Conservation (phyloP, 2,113 vertebrate species). For the Chloebia gouldiae region DNA sequence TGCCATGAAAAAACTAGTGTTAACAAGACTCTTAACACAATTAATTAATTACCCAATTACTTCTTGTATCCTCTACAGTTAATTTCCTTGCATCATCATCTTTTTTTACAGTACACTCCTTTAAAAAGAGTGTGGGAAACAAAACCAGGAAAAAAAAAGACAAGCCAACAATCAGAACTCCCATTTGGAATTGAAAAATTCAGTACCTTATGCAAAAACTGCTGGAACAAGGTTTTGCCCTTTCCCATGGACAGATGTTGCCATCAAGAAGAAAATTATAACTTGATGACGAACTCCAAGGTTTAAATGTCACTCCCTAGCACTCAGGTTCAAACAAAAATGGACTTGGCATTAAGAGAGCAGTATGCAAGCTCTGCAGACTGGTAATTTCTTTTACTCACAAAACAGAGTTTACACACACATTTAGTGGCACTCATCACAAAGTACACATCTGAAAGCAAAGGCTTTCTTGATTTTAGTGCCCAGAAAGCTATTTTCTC, state of each 20-base stretch:
- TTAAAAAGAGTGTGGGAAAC: neutral
- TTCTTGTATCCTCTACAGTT: neutral
- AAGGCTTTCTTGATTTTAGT: neutral
- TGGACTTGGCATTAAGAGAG: conserved; percentile 1
- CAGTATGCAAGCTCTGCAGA: neutral
- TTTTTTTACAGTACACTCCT: neutral
- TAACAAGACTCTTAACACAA: neutral
- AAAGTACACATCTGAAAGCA: neutral
- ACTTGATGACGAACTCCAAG: conserved; percentile 8
- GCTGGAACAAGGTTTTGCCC: neutral
- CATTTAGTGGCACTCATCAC: neutral
- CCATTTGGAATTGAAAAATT: neutral
- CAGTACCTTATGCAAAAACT: neutral
- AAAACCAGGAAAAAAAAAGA: neutral
- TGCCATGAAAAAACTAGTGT: neutral
- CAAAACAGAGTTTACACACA: neutral
- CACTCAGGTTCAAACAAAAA: neutral
- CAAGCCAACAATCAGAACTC: neutral
- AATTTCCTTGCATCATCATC: neutral
- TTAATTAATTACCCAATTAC: neutral
- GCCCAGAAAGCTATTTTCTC: neutral
- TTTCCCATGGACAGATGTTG: conserved; percentile 24
- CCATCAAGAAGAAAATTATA: conserved; percentile 3
- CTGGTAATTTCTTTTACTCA: neutral
- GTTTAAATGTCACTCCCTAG: conserved; percentile 29